Base-by-base conservation (phyloP, 2,888 invertebrate species). In the Rotaria macrura region DNA sequence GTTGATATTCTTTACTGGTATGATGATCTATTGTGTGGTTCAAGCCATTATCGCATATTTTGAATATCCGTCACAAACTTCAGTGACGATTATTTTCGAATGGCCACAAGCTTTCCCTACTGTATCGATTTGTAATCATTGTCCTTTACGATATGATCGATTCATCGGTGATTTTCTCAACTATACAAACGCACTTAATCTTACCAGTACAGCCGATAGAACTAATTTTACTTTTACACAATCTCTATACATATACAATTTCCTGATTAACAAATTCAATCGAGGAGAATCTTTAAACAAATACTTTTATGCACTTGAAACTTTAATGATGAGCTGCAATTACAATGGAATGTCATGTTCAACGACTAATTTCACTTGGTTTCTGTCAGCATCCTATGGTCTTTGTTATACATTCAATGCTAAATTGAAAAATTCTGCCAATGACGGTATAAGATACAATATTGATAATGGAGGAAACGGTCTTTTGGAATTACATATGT, bases 61-160 rank as follows among this genome's bases (percentile, higher is more conserved):
- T 1, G n/a, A 38, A 40, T 83, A 72, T 54, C 54, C 79, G 29
- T 43, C 83, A 17, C 83, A 83, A 25, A 85, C 85, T 14, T 83
- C 79, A 29, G 57, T 85, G 20, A n/a, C 79, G 23, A 57, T 85
- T 40, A 29, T 85, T 10, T 20, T 43, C 17, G 85, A 85, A 83
- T 83, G 55, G 34, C 85, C 85, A 29, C n/a, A 79, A 55, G 29
- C 43, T 57, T 85, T 85, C 57, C 85, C 85, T 6, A 57, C 85
- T 20, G 34, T 85, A 29, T 43, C 83, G 10, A 57, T 85, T 57
- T 85, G 85, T 29, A 85, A 47, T 55, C 29, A 72, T 29, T 55
- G 52, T 40, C 55, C 55, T 3, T n/a, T 85, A 65, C 65, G 65
- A 65, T 65, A 65, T n/a, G 65, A 65, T 14, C 47, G 47, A 47